Percentiles rank a stretch among this genome's conserved stretches.
Evolutionary conservation across 2,113 vertebrate species (phyloP).

Genomic region (Riparia riparia): DNA sequence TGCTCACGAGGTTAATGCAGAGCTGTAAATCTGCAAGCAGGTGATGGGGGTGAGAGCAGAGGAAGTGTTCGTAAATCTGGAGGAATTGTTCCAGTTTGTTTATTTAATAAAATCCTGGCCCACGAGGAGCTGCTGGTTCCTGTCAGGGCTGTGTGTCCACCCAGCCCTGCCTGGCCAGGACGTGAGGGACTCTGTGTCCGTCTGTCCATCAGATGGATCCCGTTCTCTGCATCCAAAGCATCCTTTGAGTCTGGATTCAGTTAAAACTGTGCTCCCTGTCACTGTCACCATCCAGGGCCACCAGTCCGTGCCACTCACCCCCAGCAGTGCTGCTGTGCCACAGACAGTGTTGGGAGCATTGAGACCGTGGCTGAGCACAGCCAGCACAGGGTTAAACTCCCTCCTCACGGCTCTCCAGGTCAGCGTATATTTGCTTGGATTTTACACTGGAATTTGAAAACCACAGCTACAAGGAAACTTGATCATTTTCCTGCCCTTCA

Average conservation of each 20-base stretch:
- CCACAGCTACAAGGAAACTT: slow-evolving; percentile 52
- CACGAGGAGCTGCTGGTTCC: background rate
- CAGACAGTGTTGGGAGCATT: accelerated
- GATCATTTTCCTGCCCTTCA: slow-evolving; percentile 69
- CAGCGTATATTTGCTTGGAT: slow-evolving; percentile 29
- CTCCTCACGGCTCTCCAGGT: background rate
- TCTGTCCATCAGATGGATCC: accelerated
- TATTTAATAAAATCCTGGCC: slow-evolving; percentile 64
- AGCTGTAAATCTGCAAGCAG: slow-evolving; percentile 62
- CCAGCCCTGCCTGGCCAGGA: background rate
- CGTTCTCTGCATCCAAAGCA: background rate
- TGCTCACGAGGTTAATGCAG: slow-evolving; percentile 73
- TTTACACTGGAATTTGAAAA: slow-evolving; percentile 56
- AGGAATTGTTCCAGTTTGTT: slow-evolving; percentile 65
- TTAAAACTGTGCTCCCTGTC: background rate
- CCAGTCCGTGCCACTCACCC: accelerated
- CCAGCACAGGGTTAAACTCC: background rate
- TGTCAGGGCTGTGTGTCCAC: accelerated
- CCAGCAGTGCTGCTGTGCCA: background rate
- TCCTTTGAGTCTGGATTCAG: background rate
- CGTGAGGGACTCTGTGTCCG: accelerated
- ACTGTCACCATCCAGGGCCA: background rate
- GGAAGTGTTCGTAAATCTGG: slow-evolving; percentile 71
- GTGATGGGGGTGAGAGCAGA: slow-evolving; percentile 56
- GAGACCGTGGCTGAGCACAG: accelerated